Percentiles rank a stretch among this genome's conserved stretches.
Evolutionary conservation across 2,113 vertebrate genomes (phyloP).

Genomic region (Toxotes chatareus): DNA sequence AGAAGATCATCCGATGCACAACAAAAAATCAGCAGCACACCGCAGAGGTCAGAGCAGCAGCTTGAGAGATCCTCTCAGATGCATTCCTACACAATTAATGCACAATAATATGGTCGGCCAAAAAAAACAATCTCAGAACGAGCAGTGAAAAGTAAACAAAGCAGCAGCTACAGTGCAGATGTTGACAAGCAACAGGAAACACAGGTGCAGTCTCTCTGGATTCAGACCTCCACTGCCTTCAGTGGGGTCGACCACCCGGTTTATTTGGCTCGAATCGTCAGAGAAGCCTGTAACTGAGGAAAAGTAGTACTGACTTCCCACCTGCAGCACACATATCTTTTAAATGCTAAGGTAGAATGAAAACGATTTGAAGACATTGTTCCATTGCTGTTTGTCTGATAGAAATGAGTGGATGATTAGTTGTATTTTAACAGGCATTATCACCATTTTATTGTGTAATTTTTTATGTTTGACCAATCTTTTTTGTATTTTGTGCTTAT

Average conservation of each 20-base stretch:
- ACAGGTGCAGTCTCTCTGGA: constrained; percentile 72
- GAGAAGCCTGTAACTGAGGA: not conserved
- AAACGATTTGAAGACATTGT: constrained; percentile 40
- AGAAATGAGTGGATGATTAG: not conserved
- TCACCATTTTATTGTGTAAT: not conserved
- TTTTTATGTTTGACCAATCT: not conserved
- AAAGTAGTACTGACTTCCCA: constrained; percentile 37
- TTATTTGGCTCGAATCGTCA: constrained; percentile 40
- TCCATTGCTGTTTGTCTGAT: not conserved
- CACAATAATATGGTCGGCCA: constrained; percentile 27
- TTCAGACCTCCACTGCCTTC: not conserved
- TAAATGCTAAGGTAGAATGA: constrained; percentile 14
- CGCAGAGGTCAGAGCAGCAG: constrained; percentile 25
- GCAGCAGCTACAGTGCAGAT: constrained; percentile 46
- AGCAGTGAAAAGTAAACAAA: constrained; percentile 64
- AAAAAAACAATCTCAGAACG: constrained; percentile 43
- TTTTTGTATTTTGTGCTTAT: not conserved
- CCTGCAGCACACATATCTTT: constrained; percentile 37
- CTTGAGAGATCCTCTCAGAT: constrained; percentile 32
- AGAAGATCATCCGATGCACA: constrained; percentile 13
- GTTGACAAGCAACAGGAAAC: constrained; percentile 53
- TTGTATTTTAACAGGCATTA: not conserved
- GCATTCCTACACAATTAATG: constrained; percentile 56
- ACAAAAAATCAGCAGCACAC: constrained; percentile 6
- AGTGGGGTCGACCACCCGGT: constrained; percentile 27